Evolutionary conservation across 2,888 invertebrate genomes (phyloP), one percentile per base, ranked within the genome.

Genomic region (Camponotus fellah): DNA sequence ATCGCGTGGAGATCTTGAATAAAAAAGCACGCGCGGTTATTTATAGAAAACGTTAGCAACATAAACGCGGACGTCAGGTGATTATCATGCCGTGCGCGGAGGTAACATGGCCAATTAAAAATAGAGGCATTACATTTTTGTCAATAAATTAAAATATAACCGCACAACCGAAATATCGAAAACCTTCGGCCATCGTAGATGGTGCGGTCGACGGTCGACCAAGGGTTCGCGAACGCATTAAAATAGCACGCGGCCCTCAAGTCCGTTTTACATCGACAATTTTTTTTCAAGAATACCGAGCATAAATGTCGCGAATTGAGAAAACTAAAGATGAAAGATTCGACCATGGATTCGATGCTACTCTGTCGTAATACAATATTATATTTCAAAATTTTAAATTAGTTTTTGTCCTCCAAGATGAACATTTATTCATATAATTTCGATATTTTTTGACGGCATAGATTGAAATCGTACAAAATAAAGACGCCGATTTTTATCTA

Each of bases 161-260:
- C 91, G 91, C 89, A 91, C 92, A 93, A 93, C 92, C 92, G 92
- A 92, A 93, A 92, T 91, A 89, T 92, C 90, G 89, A 92, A 92
- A 91, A 87, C 92, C 89, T 91, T 93, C 91, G 91, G 91, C 91
- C 92, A 92, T 93, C 88, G 89, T 92, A 93, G 93, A 91, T 91
- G 91, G 92, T 89, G 88, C 85, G 89, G 71, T 64, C 66, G 53
- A 71, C 12, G n/a, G 43, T 64, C 66, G 53, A 71, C 12, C 17
- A 46, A 26, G 89, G 64, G 87, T 85, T 87, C 87, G 40, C 37
- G 83, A 86, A 91, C 34, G 26, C 71, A 60, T 17, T 40, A 40
- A 12, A 58, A 40, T 40, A 14, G 14, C n/a, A 49, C 49, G n/a
- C 49, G 49, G 4, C 26, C 72, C 34, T 46, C 1, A 43, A n/a